Evolutionary conservation across 92 coral and sea anemone genomes (phyloP), one percentile per base, ranked within the genome.

Genomic region (Palythoa caribaeorum): DNA sequence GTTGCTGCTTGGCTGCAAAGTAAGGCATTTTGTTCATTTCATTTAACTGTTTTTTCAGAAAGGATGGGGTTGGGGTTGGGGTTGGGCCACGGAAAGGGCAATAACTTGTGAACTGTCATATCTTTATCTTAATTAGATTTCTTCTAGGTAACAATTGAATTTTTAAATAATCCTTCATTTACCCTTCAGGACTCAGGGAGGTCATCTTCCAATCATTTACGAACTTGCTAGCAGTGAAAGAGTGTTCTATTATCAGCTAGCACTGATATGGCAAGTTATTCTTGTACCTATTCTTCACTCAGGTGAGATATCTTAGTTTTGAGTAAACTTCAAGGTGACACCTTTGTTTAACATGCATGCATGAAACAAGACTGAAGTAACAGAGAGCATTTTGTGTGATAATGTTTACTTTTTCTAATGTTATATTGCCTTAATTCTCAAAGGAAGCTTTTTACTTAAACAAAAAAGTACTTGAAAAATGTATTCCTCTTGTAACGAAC

Each of bases 241-340:
- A 84, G 85, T 92, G 14, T 97, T 95, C 70, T 97, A 94, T 60
- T 95, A 95, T 52, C 98, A 97, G 89, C 85, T 97, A 50, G 98
- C 99, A 35, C 89, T 97, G 15, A 94, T 97, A 48, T 97, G 99
- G 99, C 99, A 97, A 85, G 96, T 95, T 54, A 94, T 94, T 47
- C 88, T 97, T 36, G 95, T 92, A 13, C 98, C 99, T 39, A 88
- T 97, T 85, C 76, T 97, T 63, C 94, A 92, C 52, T 92, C 98
- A 89, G 99, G 98, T 94, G 75, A 44, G 44, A 36, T 59, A 55
- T 16, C 16, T 11, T 11, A 15, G 2, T 55, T 11, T n/a, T 59
- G 19, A 28, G 28, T 28, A 28, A 28, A 28, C 28, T 28, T 28
- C 28, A 28, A 28, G 28, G 28, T 28, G 28, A 28, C 28, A 28